A percentile compares a stretch with the other conserved stretches of the same genome.
Conservation (phyloP, 2,113 vertebrate genomes). For the Eclectus roratus region DNA sequence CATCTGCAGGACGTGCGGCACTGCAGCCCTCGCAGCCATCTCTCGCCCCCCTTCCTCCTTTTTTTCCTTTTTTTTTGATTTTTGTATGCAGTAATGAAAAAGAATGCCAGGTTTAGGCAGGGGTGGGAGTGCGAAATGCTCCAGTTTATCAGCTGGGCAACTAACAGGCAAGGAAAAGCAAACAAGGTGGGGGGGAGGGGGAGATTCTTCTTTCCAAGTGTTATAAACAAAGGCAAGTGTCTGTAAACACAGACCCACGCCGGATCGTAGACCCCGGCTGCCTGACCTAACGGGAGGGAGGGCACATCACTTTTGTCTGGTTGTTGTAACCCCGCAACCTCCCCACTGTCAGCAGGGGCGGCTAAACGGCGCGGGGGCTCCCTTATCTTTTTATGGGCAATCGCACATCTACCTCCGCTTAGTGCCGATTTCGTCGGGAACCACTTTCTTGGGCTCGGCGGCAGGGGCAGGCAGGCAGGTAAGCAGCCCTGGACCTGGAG, state of each 20-base stretch:
- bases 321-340: slow-evolving; percentile 81
- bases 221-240: slow-evolving; percentile 78
- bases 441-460: background rate
- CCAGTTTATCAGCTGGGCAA: background rate
- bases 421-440: background rate
- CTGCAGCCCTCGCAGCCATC: background rate
- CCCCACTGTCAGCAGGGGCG: slow-evolving; percentile 47
- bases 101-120: background rate
- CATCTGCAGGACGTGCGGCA: background rate
- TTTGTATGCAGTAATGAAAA: fast-evolving
- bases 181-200: background rate
- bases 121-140: background rate
- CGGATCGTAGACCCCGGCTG: slow-evolving; percentile 23
- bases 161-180: slow-evolving; percentile 21
- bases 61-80: background rate
- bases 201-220: background rate
- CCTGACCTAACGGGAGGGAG: slow-evolving; percentile 76
- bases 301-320: slow-evolving; percentile 76
- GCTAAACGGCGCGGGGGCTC: slow-evolving; percentile 10
- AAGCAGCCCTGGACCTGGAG: background rate
- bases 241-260: slow-evolving; percentile 67
- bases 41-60: fast-evolving
- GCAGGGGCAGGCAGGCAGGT: background rate
- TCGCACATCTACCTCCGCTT: slow-evolving; percentile 15
- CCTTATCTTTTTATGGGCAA: slow-evolving; percentile 50